Base-by-base conservation (phyloP, 2,888 invertebrate species). In the Herminia tarsipennalis region DNA sequence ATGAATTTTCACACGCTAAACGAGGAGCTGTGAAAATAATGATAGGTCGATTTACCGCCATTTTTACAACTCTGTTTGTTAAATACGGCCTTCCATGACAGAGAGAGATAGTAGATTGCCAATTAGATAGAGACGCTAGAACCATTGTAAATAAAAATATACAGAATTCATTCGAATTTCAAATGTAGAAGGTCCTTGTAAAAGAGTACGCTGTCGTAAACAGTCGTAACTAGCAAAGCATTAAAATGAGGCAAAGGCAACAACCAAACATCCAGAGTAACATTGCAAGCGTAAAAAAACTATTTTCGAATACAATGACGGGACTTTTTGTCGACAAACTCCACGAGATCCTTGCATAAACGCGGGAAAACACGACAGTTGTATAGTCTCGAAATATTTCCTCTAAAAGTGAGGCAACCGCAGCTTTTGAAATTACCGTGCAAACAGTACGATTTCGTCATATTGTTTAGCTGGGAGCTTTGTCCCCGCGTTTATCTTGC, bases 341-440 rank as follows among this genome's bases (percentile, higher is more conserved):
- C 35, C 14, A 13, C 20, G 37, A 21, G 35, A 45, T 59, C 39
- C 56, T 45, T 56, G 45, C 47, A 37, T 37, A 32, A 44, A 37
- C 20, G 37, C 22, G 44, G 33, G 28, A 25, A 13, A 38, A 29
- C 34, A 34, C 44, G 22, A 38, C 38, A 38, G 18, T 42, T 54
- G 46, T 46, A 33, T 38, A 49, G 34, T 41, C 44, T 36, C 25
- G 12, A 58, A 52, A 62, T 50, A 45, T 38, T 43, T 42, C 18
- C 20, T 39, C 28, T 33, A 34, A 30, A 41, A 42, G 34, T 36
- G 36, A 14, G 21, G 42, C 42, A 33, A 56, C 53, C 58, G 47
- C 53, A 41, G 56, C 68, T 70, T 73, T 67, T 54, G 62, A 73
- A 79, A 78, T 78, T 75, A 70, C 70, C 64, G 65, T 55, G 72